Base-by-base conservation (phyloP, 2,113 vertebrate species). In the Nothobranchius furzeri region DNA sequence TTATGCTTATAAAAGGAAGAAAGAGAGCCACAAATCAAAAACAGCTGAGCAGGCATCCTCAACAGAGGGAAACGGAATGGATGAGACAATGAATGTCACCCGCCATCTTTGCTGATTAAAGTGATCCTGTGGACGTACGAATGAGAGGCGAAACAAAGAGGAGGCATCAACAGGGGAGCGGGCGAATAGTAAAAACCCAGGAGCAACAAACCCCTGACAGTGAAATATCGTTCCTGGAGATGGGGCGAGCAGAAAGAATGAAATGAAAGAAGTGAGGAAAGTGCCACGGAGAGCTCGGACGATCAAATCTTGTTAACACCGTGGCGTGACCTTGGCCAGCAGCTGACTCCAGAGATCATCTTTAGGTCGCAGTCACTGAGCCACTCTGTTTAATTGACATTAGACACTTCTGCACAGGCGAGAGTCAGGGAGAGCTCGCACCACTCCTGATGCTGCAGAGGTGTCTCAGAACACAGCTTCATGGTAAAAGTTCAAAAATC, bases 341-440 rank as follows among this genome's bases (percentile, higher is more conserved):
- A 84, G 81, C 82, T 86, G 88, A 92, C 87, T 85, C 83, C 85
- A 75, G 87, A 70, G 67, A 85, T 90, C 89, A 86, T 89, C 80
- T 78, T 86, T 73, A 85, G 90, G 91, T 91, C 91, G 86, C 79
- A 67, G 75, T 77, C 80, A 69, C 80, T 65, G 45, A 87, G 85
- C 82, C 90, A 92, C 91, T 92, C 87, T 77, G 85, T 86, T 88
- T 92, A 91, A 92, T 90, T 92, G 87, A 87, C 83, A 85, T 90
- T 81, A 89, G 80, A 63, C 69, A 64, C 48, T 68, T 69, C 62
- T 60, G 49, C 68, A 50, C 11, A 35, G 63, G 45, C 51, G 2
- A 20, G 50, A 60, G 63, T 63, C 11, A 6, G 37, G 58, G 60
- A 76, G 50, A 59, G 76, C 64, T 78, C 43, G 53, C 66, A 63